These are phyloP conservation scores for Mallotus villosus DNA, from an alignment of 2,797 vertebrate species.

Conservation along the genomic window DNA sequence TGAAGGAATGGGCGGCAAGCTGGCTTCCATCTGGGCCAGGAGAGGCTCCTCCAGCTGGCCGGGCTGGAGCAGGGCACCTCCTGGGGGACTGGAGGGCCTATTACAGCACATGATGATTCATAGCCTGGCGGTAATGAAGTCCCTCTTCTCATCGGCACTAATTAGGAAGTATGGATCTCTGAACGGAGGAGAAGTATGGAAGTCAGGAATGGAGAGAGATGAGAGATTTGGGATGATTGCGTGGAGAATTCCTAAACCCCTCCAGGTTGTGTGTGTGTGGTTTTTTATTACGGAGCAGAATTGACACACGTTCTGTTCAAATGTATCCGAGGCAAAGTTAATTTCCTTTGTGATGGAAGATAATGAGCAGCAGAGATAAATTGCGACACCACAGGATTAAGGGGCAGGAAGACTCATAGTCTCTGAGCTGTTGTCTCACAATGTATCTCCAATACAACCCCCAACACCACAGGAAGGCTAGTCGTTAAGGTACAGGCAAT, in stretches of 20 bases:
- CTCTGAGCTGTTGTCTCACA: neutral
- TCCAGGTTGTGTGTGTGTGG: slow-evolving; percentile 55
- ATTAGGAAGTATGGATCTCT: slow-evolving; percentile 71
- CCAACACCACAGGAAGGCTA: too few species aligned
- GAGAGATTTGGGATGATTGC: slow-evolving; percentile 71
- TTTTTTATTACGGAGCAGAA: slow-evolving; percentile 81
- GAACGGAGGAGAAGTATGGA: slow-evolving; percentile 36
- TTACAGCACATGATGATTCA: slow-evolving; percentile 80
- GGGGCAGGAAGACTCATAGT: neutral
- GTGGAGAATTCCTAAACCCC: slow-evolving; percentile 61
- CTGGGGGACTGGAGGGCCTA: slow-evolving; percentile 77
- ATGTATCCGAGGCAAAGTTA: slow-evolving; percentile 67
- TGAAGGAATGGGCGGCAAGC: slow-evolving; percentile 27
- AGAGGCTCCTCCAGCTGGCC: slow-evolving; percentile 56
- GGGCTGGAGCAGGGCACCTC: slow-evolving; percentile 76
- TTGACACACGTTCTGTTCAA: slow-evolving; percentile 79
- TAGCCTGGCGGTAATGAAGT: slow-evolving; percentile 72
- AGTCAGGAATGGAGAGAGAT: slow-evolving; percentile 8
- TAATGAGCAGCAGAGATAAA: slow-evolving; percentile 37
- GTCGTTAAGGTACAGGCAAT: too few species aligned
- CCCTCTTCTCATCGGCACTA: slow-evolving; percentile 73
- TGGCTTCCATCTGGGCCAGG: slow-evolving; percentile 49
- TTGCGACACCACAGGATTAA: too few species aligned
- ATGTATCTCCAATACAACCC: neutral
- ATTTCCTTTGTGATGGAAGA: slow-evolving; percentile 66